Conservation (phyloP, 1,140 invertebrate species). For the Aphidius ervi region DNA sequence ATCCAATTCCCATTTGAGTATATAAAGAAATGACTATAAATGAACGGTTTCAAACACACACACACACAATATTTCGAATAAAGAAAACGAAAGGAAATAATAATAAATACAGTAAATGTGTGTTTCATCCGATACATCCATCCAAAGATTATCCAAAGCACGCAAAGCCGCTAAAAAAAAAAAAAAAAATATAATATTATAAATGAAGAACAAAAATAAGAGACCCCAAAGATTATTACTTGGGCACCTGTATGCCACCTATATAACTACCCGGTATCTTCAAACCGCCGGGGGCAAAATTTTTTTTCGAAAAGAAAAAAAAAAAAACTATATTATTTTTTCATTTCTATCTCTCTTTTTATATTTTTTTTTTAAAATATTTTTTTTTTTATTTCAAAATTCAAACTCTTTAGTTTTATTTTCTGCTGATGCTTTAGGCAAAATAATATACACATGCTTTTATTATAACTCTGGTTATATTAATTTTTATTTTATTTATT, state of each 20-base stretch:
- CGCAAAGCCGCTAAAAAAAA: not conserved
- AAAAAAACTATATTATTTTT: constrained; percentile 1
- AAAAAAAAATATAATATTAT: too few species aligned
- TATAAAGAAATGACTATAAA: constrained; percentile 22
- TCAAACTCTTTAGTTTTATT: not conserved
- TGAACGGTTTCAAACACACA: constrained; percentile 19
- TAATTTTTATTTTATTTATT: too few species aligned
- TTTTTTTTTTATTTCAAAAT: constrained; percentile 16
- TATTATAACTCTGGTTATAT: too few species aligned
- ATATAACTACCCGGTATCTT: constrained; percentile 14
- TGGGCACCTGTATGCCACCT: constrained; percentile 20
- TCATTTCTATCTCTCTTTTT: not conserved
- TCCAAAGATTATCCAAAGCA: constrained; percentile 13
- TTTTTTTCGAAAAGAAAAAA: not conserved
- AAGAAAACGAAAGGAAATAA: constrained; percentile 14
- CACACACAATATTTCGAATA: constrained; percentile 5
- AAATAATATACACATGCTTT: too few species aligned
- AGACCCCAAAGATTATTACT: constrained; percentile 21
- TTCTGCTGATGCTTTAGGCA: not conserved
- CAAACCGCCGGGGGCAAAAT: constrained; percentile 15
- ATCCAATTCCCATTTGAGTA: too few species aligned
- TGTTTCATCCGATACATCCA: not conserved
- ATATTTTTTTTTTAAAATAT: constrained; percentile 14
- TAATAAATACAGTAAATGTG: constrained; percentile 12
- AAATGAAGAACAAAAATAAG: too few species aligned